Conservation (phyloP, 2,797 vertebrate species). For the Crocodylus rhombifer region DNA sequence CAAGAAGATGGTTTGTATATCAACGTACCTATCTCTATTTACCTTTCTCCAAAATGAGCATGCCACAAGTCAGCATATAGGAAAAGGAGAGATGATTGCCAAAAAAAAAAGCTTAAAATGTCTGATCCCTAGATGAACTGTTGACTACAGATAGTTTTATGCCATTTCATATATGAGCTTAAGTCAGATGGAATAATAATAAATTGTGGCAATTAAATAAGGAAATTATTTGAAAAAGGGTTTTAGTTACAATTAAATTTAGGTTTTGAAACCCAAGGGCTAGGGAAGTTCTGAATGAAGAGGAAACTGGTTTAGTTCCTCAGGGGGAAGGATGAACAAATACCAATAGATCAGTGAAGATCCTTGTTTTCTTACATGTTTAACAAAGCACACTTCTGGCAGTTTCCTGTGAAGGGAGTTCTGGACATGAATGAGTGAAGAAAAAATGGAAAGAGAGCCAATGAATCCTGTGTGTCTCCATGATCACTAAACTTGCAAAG, state of each 20-base stretch:
- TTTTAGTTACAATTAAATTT: background rate
- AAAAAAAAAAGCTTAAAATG: background rate
- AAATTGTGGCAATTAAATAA: background rate
- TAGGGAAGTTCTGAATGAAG: background rate
- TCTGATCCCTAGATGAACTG: background rate
- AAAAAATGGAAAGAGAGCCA: background rate
- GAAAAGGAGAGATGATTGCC: background rate
- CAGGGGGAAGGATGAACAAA: background rate
- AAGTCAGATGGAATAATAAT: background rate
- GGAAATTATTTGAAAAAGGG: background rate
- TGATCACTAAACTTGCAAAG: background rate
- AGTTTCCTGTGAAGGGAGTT: background rate
- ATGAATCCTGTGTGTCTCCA: background rate
- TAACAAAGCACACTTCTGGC: background rate
- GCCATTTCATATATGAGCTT: background rate
- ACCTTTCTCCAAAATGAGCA: background rate
- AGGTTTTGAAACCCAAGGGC: background rate
- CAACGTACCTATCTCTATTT: background rate
- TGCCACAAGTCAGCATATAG: background rate
- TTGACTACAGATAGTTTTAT: background rate
- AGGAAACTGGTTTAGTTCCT: background rate
- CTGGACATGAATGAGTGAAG: background rate
- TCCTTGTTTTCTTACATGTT: background rate
- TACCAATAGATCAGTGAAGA: background rate
- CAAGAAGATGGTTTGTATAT: background rate